Conservation (phyloP, 2,797 vertebrate species). For the Knipowitschia caucasica region DNA sequence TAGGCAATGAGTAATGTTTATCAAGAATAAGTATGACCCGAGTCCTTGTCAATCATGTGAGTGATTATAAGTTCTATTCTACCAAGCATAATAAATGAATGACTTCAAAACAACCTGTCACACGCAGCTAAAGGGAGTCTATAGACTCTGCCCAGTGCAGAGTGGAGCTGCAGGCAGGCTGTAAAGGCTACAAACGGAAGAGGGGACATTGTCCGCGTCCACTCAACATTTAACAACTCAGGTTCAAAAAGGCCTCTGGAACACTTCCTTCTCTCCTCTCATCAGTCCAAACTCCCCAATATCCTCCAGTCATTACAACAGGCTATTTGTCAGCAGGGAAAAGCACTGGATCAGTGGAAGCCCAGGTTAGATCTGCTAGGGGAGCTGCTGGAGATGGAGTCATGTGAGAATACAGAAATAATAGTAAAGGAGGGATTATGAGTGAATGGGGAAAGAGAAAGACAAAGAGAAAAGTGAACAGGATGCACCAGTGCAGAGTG, state of each 20-base stretch:
- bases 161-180: slow-evolving; percentile 24
- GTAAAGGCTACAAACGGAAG: slow-evolving; percentile 54
- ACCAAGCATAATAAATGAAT: too few species aligned
- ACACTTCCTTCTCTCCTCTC: neutral
- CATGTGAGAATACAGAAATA: slow-evolving; percentile 11
- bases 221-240: slow-evolving; percentile 5
- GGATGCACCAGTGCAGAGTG: slow-evolving; percentile 13
- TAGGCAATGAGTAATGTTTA: too few species aligned
- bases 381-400: slow-evolving; percentile 55
- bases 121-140: too few species aligned
- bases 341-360: slow-evolving; percentile 64
- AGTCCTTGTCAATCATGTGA: too few species aligned
- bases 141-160: too few species aligned
- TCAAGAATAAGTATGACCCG: too few species aligned
- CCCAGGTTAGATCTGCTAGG: slow-evolving; percentile 71
- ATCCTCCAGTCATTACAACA: slow-evolving; percentile 10
- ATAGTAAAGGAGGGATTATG: slow-evolving; percentile 16
- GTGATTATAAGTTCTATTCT: too few species aligned
- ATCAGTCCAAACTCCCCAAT: slow-evolving; percentile 11
- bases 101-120: too few species aligned
- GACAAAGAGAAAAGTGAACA: slow-evolving; percentile 22
- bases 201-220: slow-evolving; percentile 18
- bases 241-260: slow-evolving; percentile 24
- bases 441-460: slow-evolving; percentile 16
- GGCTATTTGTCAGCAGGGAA: slow-evolving; percentile 19